Conservation (phyloP, 2,888 invertebrate species). For the Phyllotreta cruciferae region DNA sequence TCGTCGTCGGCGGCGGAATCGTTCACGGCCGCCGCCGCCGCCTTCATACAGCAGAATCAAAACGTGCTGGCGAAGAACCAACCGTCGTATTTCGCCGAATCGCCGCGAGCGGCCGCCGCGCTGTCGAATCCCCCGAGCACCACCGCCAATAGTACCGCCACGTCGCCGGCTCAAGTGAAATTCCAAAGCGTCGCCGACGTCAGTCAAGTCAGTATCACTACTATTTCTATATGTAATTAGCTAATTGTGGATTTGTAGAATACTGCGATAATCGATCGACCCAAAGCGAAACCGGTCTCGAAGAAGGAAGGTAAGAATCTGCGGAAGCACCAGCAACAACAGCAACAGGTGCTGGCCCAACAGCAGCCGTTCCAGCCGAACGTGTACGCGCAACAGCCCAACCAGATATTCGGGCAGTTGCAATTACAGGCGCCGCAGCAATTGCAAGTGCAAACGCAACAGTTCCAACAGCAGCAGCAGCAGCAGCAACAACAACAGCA, state of each 20-base stretch:
- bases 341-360: slow-evolving; percentile 58
- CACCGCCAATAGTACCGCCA: slow-evolving; percentile 30
- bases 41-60: slow-evolving; percentile 52
- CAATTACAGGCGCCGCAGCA: slow-evolving; percentile 61
- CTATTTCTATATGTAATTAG: neutral
- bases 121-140: slow-evolving; percentile 56
- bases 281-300: slow-evolving; percentile 81
- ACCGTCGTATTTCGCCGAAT: slow-evolving; percentile 62
- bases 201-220: slow-evolving; percentile 58
- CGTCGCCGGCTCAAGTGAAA: slow-evolving; percentile 52
- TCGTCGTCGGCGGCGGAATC: slow-evolving; percentile 54
- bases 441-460: slow-evolving; percentile 58
- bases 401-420: slow-evolving; percentile 60
- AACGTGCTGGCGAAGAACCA: slow-evolving; percentile 63
- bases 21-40: slow-evolving; percentile 52
- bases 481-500: slow-evolving; percentile 16
- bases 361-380: slow-evolving; percentile 58
- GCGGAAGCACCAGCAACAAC: slow-evolving; percentile 66
- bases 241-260: slow-evolving; percentile 58
- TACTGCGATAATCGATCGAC: slow-evolving; percentile 83
- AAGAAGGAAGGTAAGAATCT: slow-evolving; percentile 81
- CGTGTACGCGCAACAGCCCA: slow-evolving; percentile 57
- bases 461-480: slow-evolving; percentile 39
- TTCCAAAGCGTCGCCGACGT: slow-evolving; percentile 64
- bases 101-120: slow-evolving; percentile 45